Evolutionary conservation across 2,888 invertebrate genomes (phyloP).

Genomic region (Yponomeuta cagnagella): DNA sequence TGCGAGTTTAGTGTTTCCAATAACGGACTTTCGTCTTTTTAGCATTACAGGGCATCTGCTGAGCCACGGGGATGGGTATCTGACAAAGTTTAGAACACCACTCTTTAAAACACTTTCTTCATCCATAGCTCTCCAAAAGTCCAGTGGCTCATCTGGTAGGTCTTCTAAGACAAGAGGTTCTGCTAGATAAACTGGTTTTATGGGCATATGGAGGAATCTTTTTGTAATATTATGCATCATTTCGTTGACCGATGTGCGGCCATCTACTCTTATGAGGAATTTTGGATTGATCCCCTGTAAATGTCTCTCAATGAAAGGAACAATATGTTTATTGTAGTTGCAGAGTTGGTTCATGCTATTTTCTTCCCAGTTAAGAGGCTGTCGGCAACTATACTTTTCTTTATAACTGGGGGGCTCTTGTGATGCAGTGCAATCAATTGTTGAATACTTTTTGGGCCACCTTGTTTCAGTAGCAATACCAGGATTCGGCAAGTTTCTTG

Average conservation of each 20-base stretch:
- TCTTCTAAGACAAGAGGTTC: constrained; percentile 56
- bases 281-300: constrained; percentile 71
- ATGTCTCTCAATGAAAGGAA: constrained; percentile 65
- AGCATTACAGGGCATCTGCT: constrained; percentile 79
- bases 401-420: constrained; percentile 31
- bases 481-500: constrained; percentile 33
- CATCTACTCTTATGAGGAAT: constrained; percentile 76
- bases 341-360: constrained; percentile 66
- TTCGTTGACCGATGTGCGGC: constrained; percentile 55
- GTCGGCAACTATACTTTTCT: constrained; percentile 62
- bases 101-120: constrained; percentile 40
- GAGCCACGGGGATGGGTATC: constrained; percentile 73
- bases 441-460: constrained; percentile 51
- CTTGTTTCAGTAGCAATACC: constrained; percentile 33
- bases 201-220: constrained; percentile 45
- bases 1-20: constrained; percentile 72
- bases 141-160: constrained; percentile 49
- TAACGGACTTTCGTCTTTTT: constrained; percentile 62
- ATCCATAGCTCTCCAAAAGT: constrained; percentile 55
- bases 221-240: constrained; percentile 69
- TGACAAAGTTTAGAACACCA: constrained; percentile 43
- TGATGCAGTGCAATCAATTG: constrained; percentile 28
- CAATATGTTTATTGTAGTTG: constrained; percentile 58
- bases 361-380: constrained; percentile 59
- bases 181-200: constrained; percentile 52